These are phyloP conservation scores for Pterostichus niger DNA, from an alignment of 2,888 invertebrate genomes.

Conservation along the genomic window DNA sequence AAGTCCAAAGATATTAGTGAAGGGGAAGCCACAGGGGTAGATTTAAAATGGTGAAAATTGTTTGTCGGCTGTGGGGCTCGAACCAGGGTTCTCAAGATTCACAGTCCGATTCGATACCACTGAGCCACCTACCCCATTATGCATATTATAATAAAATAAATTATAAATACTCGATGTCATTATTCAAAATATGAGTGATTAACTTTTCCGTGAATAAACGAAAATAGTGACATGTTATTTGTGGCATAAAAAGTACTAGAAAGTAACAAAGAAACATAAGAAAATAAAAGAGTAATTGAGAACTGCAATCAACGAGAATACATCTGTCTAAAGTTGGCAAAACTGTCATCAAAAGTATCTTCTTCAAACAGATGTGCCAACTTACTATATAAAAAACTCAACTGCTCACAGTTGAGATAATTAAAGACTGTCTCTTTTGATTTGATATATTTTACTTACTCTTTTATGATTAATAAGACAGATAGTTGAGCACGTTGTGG, in stretches of 20 bases:
- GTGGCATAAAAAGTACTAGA: background rate
- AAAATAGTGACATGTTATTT: conserved; percentile 13
- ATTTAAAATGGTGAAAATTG: too few relatives aligned
- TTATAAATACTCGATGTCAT: too few relatives aligned
- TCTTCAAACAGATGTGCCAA: conserved; percentile 29
- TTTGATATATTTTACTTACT: too few relatives aligned
- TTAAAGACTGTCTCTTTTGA: background rate
- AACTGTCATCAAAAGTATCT: conserved; percentile 27
- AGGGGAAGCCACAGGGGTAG: too few relatives aligned
- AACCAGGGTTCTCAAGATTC: too few relatives aligned
- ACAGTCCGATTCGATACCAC: too few relatives aligned
- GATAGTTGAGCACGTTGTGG: too few relatives aligned
- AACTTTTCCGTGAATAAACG: background rate
- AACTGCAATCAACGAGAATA: conserved; percentile 50
- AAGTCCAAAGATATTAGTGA: too few relatives aligned
- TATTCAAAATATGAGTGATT: background rate
- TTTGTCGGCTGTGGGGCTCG: too few relatives aligned
- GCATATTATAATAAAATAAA: too few relatives aligned
- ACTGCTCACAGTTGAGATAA: background rate
- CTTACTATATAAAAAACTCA: conserved; percentile 18
- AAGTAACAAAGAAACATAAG: conserved; percentile 28
- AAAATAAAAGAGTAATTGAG: conserved; percentile 45
- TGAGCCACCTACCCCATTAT: too few relatives aligned
- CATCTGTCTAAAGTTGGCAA: conserved; percentile 47
- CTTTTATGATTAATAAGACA: too few relatives aligned